Conservation (phyloP, 2,888 invertebrate species). For the Byasa hedistus region DNA sequence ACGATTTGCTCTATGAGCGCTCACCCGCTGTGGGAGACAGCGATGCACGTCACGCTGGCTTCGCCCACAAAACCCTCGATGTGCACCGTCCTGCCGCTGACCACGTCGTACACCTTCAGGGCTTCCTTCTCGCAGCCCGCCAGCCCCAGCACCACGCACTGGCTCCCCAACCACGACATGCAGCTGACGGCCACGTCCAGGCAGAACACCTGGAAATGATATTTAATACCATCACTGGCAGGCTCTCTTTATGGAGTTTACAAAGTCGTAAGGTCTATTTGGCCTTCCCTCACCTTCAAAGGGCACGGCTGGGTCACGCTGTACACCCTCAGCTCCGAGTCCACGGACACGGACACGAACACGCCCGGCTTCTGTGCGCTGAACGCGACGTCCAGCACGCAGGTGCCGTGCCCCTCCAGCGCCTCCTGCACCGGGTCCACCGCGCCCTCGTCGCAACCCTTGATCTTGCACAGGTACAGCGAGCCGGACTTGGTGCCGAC, state of each 20-base stretch:
- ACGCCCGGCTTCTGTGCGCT: conserved; percentile 55
- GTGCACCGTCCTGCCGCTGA: conserved; percentile 45
- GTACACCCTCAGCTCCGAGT: conserved; percentile 63
- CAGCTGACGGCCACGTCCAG: conserved; percentile 54
- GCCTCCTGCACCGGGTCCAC: conserved; percentile 59
- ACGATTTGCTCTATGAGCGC: conserved; percentile 26
- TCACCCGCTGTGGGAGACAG: conserved; percentile 55
- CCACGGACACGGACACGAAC: conserved; percentile 62
- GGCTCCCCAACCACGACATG: conserved; percentile 56
- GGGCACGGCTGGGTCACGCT: conserved; percentile 56
- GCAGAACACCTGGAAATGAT: conserved; percentile 48
- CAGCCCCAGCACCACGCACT: conserved; percentile 51
- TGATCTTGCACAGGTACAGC: conserved; percentile 55
- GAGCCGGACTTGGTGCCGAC: conserved; percentile 59
- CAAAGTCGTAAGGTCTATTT: too few relatives aligned
- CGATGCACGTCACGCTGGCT: conserved; percentile 45
- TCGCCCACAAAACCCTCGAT: conserved; percentile 48
- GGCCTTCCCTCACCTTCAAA: conserved; percentile 49
- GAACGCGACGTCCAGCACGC: conserved; percentile 59
- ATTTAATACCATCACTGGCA: too few relatives aligned
- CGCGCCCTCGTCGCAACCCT: conserved; percentile 37
- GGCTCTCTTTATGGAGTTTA: too few relatives aligned
- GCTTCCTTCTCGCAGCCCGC: conserved; percentile 36
- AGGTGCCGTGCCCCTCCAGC: conserved; percentile 54
- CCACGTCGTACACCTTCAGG: conserved; percentile 50